Evolutionary conservation across 1,140 invertebrate genomes (phyloP).

Genomic region (Nebria ingens): DNA sequence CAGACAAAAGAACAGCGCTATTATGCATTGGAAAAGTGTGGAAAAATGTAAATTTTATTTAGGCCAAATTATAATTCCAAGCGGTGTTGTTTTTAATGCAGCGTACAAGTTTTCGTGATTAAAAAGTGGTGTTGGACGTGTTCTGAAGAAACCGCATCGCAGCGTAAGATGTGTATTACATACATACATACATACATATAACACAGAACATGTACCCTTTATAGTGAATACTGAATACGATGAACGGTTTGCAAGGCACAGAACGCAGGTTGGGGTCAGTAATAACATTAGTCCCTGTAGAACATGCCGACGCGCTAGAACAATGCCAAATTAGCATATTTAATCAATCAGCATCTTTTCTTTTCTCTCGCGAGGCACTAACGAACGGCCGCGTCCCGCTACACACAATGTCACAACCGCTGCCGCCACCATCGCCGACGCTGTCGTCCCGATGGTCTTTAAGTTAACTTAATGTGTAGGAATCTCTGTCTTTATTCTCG

Average conservation of each 20-base stretch:
- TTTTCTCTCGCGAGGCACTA: background rate
- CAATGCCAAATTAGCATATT: slow-evolving; percentile 8
- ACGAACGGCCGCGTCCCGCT: background rate
- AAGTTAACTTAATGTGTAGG: slow-evolving; percentile 7
- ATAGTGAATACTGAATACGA: background rate
- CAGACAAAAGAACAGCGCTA: too few relatives aligned
- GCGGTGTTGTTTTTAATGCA: too few relatives aligned
- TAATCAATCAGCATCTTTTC: slow-evolving; percentile 8
- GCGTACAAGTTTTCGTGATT: too few relatives aligned
- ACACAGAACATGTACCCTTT: background rate
- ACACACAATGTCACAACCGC: background rate
- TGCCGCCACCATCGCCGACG: background rate
- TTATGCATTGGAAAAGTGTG: too few relatives aligned
- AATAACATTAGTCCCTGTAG: slow-evolving; percentile 4
- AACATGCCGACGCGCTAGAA: background rate
- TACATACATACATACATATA: background rate
- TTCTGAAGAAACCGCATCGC: too few relatives aligned
- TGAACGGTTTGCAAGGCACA: background rate
- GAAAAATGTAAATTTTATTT: too few relatives aligned
- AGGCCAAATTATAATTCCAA: too few relatives aligned
- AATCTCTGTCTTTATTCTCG: slow-evolving; percentile 7
- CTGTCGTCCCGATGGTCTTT: background rate
- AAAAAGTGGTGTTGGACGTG: too few relatives aligned
- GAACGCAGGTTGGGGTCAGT: background rate
- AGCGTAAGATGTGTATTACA: too few relatives aligned